phyloP scores from a whole-genome alignment of 2,797 vertebrate species.

The Pitangus sulphuratus region DNA sequence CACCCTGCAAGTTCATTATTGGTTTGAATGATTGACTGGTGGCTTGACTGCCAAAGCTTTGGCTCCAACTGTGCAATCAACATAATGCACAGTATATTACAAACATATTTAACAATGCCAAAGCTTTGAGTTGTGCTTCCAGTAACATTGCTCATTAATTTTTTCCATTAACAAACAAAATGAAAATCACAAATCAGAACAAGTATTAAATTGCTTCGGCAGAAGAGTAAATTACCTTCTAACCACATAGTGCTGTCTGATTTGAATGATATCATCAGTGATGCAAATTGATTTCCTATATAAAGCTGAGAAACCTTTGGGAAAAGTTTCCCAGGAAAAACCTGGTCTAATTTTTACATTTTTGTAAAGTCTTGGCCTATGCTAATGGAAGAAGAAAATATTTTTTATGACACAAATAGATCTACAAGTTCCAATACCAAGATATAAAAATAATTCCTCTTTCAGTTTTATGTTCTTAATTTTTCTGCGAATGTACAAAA shows the following conservation, averaged over 20 bases:
- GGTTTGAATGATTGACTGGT: background rate
- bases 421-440: background rate
- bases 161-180: slow-evolving; percentile 84
- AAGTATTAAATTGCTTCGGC: slow-evolving; percentile 76
- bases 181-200: slow-evolving; percentile 81
- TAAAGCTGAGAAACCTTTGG: slow-evolving; percentile 64
- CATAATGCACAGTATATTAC: slow-evolving; percentile 33
- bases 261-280: slow-evolving; percentile 76
- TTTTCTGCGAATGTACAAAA: background rate
- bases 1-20: background rate
- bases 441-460: background rate
- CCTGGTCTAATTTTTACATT: slow-evolving; percentile 38
- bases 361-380: slow-evolving; percentile 20
- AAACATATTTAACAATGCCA: slow-evolving; percentile 65
- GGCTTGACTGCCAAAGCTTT: slow-evolving; percentile 5
- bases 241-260: slow-evolving; percentile 72
- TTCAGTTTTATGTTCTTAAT: slow-evolving; percentile 6
- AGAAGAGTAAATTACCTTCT: slow-evolving; percentile 77
- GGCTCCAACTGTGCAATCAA: slow-evolving; percentile 41
- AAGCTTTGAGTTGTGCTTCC: slow-evolving; percentile 71
- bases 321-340: slow-evolving; percentile 59
- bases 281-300: slow-evolving; percentile 79
- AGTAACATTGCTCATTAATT: slow-evolving; percentile 80
- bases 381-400: background rate
- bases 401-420: background rate